A percentile compares a stretch with the other conserved stretches of the same genome.
Conservation (phyloP, 2,888 invertebrate species). For the Ophion costatus region DNA sequence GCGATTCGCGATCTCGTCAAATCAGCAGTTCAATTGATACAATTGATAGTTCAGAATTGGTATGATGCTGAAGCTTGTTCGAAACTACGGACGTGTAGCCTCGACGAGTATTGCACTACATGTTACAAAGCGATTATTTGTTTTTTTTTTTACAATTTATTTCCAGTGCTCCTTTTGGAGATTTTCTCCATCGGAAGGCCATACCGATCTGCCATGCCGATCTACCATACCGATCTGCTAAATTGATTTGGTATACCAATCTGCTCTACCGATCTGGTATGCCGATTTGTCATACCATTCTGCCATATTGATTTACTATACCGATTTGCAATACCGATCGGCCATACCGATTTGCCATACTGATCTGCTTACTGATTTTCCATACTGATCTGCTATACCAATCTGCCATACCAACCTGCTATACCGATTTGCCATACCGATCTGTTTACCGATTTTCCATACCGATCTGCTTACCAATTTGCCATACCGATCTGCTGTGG, state of each 20-base stretch:
- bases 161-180: background rate
- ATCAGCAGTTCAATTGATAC: conserved; percentile 1
- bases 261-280: background rate
- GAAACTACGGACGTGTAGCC: background rate
- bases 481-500: too few relatives aligned
- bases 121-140: background rate
- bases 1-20: background rate
- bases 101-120: background rate
- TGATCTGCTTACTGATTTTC: background rate
- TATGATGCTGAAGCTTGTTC: background rate
- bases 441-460: too few relatives aligned
- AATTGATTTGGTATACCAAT: background rate
- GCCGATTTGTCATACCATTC: background rate
- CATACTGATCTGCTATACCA: too few relatives aligned
- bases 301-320: background rate
- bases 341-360: background rate
- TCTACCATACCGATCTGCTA: background rate
- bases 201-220: background rate
- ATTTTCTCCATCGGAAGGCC: background rate
- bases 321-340: background rate
- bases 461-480: too few relatives aligned
- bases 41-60: background rate
- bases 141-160: background rate
- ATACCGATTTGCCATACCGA: too few relatives aligned
- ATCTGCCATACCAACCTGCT: too few relatives aligned